phyloP scores from a whole-genome alignment of 1,140 invertebrate genomes.

The Pogonognathellus flavescens region DNA sequence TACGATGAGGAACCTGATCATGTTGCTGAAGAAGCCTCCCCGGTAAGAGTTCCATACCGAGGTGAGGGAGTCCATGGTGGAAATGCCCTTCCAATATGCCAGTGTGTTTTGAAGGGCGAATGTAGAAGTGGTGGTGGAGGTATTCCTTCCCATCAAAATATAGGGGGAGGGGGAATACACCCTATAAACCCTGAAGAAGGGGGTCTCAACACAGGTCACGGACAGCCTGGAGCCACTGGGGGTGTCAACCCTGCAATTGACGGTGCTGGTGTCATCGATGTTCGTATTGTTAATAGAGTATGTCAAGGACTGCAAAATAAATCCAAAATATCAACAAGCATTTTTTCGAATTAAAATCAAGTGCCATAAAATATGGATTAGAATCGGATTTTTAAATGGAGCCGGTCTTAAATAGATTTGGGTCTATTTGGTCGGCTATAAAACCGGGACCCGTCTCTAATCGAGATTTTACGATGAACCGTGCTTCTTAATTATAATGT shows the following conservation, averaged over 20 bases:
- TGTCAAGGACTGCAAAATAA: not conserved
- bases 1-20: not conserved
- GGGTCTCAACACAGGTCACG: slow-evolving; percentile 11
- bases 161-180: not conserved
- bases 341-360: too few species aligned
- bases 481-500: not conserved
- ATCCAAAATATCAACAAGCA: too few species aligned
- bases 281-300: slow-evolving; percentile 68
- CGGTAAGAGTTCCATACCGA: not conserved
- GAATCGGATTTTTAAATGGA: too few species aligned
- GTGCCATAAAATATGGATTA: too few species aligned
- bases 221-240: slow-evolving; percentile 20
- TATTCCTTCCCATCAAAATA: not conserved
- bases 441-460: not conserved
- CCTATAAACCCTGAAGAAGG: not conserved
- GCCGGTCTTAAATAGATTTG: too few species aligned
- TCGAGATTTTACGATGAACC: not conserved
- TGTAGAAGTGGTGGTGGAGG: not conserved
- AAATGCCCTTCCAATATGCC: not conserved
- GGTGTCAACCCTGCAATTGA: slow-evolving; percentile 56
- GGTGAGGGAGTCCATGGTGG: not conserved
- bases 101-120: not conserved
- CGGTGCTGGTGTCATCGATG: slow-evolving; percentile 67
- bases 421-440: not conserved
- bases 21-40: not conserved